These are phyloP conservation scores for Bubo bubo DNA, from an alignment of 2,113 vertebrate species.

Conservation along the genomic window DNA sequence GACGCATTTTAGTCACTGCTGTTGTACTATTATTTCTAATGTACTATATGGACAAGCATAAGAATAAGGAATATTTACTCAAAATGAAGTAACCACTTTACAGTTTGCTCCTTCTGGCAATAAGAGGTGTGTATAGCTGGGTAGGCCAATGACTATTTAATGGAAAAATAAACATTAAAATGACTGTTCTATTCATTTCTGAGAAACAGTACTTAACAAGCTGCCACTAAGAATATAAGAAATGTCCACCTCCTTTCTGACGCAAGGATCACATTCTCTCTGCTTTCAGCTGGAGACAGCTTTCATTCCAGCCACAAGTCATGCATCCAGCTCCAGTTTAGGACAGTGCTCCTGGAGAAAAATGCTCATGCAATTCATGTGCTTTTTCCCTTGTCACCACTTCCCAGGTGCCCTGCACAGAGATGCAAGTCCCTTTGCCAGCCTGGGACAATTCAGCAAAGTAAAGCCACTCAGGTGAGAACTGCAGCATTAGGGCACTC, in stretches of 20 bases:
- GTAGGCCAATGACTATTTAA: background rate
- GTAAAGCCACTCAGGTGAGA: background rate
- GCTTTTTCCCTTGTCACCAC: too few relatives aligned
- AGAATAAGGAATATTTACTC: background rate
- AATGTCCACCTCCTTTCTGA: background rate
- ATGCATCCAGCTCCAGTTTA: background rate
- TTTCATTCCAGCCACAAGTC: background rate
- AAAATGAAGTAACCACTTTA: background rate
- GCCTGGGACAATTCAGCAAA: background rate
- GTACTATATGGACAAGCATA: background rate
- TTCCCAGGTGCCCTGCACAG: background rate
- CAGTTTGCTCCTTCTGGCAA: background rate
- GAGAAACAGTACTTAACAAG: background rate
- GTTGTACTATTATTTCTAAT: background rate
- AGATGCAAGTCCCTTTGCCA: background rate
- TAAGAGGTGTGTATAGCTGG: background rate
- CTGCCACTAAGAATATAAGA: background rate
- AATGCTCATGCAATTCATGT: background rate
- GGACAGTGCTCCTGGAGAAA: background rate
- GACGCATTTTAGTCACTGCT: background rate
- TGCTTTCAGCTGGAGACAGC: background rate
- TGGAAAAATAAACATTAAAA: background rate
- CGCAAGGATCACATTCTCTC: background rate
- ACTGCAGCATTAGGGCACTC: too few relatives aligned
- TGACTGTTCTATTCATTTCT: background rate